Base-by-base conservation (phyloP, 1,140 invertebrate genomes). In the Aphis gossypii region DNA sequence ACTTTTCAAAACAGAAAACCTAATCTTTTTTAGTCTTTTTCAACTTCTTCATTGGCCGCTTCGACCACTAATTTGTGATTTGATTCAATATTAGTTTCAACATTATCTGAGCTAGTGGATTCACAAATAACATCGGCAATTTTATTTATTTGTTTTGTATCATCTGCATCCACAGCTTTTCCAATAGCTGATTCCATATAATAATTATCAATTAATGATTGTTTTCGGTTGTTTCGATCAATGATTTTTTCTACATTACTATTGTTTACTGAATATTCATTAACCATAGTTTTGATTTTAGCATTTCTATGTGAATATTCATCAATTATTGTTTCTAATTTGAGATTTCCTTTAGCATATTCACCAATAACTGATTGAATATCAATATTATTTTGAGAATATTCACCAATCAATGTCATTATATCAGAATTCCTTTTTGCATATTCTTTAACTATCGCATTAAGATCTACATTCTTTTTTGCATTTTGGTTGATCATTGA, bases 331-430 rank as follows among this genome's bases (percentile, higher is more conserved):
- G 89, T 60, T 41, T 90, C 89, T 18, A 90, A 90, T 14, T 90
- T 90, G 25, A 30, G 4, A 1, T 90, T 90, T 11, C 89, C 89
- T 90, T 90, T 25, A 44, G 89, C 25, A 68, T 68, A 90, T 44
- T 90, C 89, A 90, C 89, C 89, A 44, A 90, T 90, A 60, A 90
- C 89, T 20, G 89, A 90, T 44, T 90, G 89, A 38, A 90, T 90
- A 68, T 90, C 30, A 20, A 90, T 9, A 90, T 90, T 90, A 41
- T 90, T 90, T 68, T 90, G 89, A 7, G 89, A 90, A 44, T 90
- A 90, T 90, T 90, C 89, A 30, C 56, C 23, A 41, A 90, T 90
- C 30, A 90, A 30, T 68, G 89, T 41, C 25, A 90, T n/a, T 44
- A 90, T 44, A 20, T 68, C 54, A 41, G 89, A 90, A 38, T 90